Evolutionary conservation across 2,888 invertebrate species (phyloP).

Genomic region (Cephus pulcher): DNA sequence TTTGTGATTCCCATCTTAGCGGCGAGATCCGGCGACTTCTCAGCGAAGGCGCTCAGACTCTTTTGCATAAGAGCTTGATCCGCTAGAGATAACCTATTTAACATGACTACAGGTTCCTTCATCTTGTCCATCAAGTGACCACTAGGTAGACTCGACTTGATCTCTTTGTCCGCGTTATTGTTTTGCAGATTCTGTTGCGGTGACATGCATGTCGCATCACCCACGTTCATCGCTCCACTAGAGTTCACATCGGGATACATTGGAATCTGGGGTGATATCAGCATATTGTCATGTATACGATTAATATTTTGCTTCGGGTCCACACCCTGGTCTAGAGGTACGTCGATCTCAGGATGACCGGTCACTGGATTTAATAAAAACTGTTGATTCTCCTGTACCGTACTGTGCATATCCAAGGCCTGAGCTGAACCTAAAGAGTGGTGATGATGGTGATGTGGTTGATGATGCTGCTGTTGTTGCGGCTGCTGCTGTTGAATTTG

Average conservation of each 20-base stretch:
- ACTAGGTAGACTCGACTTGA: slow-evolving; percentile 30
- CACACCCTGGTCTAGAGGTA: slow-evolving; percentile 53
- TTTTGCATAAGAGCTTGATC: slow-evolving; percentile 75
- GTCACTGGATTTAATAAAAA: slow-evolving; percentile 57
- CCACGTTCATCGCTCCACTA: slow-evolving; percentile 30
- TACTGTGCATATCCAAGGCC: slow-evolving; percentile 43
- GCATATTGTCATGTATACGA: slow-evolving; percentile 23
- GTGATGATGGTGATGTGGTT: slow-evolving; percentile 30
- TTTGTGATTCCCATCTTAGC: slow-evolving; percentile 71
- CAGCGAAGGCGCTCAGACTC: slow-evolving; percentile 74
- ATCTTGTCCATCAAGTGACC: slow-evolving; percentile 44
- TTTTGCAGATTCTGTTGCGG: slow-evolving; percentile 35
- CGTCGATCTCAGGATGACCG: slow-evolving; percentile 58
- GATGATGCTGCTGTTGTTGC: slow-evolving; percentile 51
- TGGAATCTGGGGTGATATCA: slow-evolving; percentile 27
- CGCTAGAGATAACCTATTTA: slow-evolving; percentile 72
- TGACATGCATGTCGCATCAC: slow-evolving; percentile 21
- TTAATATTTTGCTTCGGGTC: slow-evolving; percentile 45
- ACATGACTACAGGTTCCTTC: slow-evolving; percentile 73
- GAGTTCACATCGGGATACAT: slow-evolving; percentile 35
- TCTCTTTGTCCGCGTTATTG: slow-evolving; percentile 45
- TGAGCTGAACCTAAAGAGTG: slow-evolving; percentile 46
- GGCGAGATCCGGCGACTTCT: slow-evolving; percentile 72
- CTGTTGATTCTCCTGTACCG: slow-evolving; percentile 52
- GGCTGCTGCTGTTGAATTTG: slow-evolving; percentile 56